Evolutionary conservation across 1,140 invertebrate genomes (phyloP).

Genomic region (Nymphalis io): DNA sequence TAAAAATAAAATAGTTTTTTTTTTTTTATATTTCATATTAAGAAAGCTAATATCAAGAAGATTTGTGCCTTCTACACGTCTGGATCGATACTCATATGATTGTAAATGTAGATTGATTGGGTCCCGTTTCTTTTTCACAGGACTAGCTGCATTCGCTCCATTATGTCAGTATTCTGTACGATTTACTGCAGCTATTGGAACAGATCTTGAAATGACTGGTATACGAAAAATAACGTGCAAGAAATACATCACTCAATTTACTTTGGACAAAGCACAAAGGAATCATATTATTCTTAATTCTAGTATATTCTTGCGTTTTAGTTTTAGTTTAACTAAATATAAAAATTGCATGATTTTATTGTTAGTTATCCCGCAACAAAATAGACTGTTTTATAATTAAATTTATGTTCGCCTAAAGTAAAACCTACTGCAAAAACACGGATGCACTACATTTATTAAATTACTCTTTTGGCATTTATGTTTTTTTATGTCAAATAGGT

Average conservation of each 20-base stretch:
- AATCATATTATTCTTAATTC: no score
- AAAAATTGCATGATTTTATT: no score
- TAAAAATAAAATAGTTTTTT: not conserved
- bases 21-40: not conserved
- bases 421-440: no score
- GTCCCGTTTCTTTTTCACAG: constrained; percentile 67
- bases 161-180: constrained; percentile 63
- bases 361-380: no score
- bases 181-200: constrained; percentile 39
- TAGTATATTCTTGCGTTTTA: no score
- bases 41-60: constrained; percentile 53
- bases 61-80: constrained; percentile 29
- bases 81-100: constrained; percentile 75
- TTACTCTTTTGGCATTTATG: no score
- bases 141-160: constrained; percentile 50
- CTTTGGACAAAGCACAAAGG: no score
- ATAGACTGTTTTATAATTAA: no score
- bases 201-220: not conserved
- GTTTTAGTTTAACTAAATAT: not conserved
- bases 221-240: not conserved
- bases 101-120: constrained; percentile 79
- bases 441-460: no score
- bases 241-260: not conserved
- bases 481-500: no score
- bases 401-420: no score